phyloP scores from a whole-genome alignment of 2,113 vertebrate species.

The Prionailurus bengalensis region DNA sequence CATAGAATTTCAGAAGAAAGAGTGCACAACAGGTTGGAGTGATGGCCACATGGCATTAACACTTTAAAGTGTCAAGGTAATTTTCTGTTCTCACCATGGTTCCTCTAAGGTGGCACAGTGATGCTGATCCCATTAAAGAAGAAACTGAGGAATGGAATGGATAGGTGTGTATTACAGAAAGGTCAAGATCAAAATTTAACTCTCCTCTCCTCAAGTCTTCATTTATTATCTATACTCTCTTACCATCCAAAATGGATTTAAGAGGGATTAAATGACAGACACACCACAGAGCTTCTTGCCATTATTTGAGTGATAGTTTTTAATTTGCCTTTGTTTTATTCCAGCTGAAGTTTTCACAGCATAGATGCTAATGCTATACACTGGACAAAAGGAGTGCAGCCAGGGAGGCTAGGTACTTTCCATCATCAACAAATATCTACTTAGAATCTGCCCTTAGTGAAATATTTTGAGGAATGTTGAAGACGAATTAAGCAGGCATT shows the following conservation, averaged over 20 bases:
- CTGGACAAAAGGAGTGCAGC: background rate
- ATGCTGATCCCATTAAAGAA: background rate
- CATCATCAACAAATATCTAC: background rate
- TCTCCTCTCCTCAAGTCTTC: background rate
- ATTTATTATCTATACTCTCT: background rate
- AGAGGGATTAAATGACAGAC: background rate
- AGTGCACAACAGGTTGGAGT: accelerated
- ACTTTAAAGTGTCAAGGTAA: background rate
- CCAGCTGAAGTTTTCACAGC: background rate
- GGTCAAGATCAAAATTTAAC: background rate
- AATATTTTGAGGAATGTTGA: background rate
- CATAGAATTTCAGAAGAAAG: background rate
- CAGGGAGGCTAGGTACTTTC: background rate
- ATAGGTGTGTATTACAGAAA: background rate
- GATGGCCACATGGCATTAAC: background rate
- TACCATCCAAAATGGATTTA: background rate
- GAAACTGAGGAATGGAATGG: background rate
- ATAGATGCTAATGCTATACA: background rate
- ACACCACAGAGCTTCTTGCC: background rate
- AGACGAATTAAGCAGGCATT: background rate
- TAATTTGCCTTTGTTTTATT: background rate
- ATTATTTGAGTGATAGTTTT: background rate
- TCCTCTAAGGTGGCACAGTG: background rate
- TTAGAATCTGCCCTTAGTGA: background rate
- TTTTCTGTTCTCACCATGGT: background rate